Evolutionary conservation across 2,888 invertebrate genomes (phyloP).

Genomic region (Cheilosia soror): DNA sequence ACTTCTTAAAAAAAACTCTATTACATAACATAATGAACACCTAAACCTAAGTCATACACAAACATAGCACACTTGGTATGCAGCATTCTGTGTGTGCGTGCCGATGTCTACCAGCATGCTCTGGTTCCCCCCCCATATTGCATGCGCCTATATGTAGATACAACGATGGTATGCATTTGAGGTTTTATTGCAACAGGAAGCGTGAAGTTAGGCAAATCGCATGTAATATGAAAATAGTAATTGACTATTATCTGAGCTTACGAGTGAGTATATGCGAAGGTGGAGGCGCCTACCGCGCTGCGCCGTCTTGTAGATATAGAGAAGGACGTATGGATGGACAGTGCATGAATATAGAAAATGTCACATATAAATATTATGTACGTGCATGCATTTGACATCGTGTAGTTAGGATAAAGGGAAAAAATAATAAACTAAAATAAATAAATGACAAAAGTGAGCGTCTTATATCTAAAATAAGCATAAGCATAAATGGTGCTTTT

Average conservation of each 20-base stretch:
- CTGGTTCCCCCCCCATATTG: constrained; percentile 1
- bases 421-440: too few relatives aligned
- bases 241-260: constrained; percentile 34
- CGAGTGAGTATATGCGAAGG: not conserved
- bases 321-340: too few relatives aligned
- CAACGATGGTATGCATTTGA: constrained; percentile 17
- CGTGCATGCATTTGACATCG: too few relatives aligned
- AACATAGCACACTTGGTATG: not conserved
- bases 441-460: too few relatives aligned
- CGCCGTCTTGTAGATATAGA: too few relatives aligned
- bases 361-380: too few relatives aligned
- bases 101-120: too few relatives aligned
- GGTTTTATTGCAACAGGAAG: constrained; percentile 57
- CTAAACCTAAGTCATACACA: constrained; percentile 2
- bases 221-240: constrained; percentile 36
- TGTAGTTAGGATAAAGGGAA: too few relatives aligned
- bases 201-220: constrained; percentile 50
- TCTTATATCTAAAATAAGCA: too few relatives aligned
- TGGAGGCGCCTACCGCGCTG: not conserved
- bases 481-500: too few relatives aligned
- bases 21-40: constrained; percentile 27
- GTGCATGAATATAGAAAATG: too few relatives aligned
- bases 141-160: constrained; percentile 2
- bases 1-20: constrained; percentile 14
- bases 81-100: not conserved